Evolutionary conservation across 2,113 vertebrate genomes (phyloP), one percentile per base, ranked within the genome.

Genomic region (Notothenia coriiceps): DNA sequence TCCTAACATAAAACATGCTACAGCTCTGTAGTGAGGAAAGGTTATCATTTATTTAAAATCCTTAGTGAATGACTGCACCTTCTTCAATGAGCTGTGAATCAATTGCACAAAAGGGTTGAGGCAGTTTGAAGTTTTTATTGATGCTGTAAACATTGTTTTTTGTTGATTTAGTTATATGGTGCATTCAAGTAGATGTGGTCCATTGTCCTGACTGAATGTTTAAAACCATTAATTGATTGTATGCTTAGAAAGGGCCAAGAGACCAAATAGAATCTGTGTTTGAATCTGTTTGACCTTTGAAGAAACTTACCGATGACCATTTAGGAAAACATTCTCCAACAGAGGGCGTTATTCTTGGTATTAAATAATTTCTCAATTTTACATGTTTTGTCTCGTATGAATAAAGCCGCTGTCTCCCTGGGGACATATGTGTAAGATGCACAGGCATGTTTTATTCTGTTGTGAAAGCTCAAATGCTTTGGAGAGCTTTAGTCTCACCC

Each of bases 71-170:
- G 55, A 62, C 52, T 49, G 54, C 40, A 40, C 33, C 35, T 18
- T 74, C 69, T 61, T 60, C 52, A 76, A 2, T 35, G 62, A 56
- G 60, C 71, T 55, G 49, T 77, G 64, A 77, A 70, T 80, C 65
- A 76, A n/a, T 44, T 10, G 17, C 59, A 81, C 52, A 79, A 82
- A 81, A 60, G 55, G 25, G 49, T 78, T 13, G 13, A 46, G 59
- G 57, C 43, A 35, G 63, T 40, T 55, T 83, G 60, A 75, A 72
- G 60, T 55, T 88, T 88, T 75, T 67, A 77, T 80, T 75, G 50
- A 57, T 22, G 40, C 18, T 47, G 61, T 49, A 73, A 82, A 51
- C 70, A 50, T 35, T 4, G 17, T 25, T 67, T 66, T 78, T 35
- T 25, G 22, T 20, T 60, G 43, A 79, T 87, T 79, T 70, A 20